Conservation (phyloP, 2,888 invertebrate species). For the Dromius quadrimaculatus region DNA sequence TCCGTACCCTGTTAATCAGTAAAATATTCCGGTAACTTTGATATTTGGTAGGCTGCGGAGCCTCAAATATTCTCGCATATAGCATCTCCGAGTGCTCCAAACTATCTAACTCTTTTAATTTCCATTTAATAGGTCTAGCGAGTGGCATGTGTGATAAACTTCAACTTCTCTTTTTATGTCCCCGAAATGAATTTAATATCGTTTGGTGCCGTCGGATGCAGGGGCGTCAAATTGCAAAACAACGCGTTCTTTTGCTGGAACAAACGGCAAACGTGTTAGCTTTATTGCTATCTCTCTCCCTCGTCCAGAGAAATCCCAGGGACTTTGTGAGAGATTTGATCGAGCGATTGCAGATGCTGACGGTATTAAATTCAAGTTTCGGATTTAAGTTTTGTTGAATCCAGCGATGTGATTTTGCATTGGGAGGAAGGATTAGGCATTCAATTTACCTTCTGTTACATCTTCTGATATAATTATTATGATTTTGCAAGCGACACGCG, state of each 20-base stretch:
- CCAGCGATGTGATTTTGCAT: conserved; percentile 13
- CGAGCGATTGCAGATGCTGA: background rate
- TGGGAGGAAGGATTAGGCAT: background rate
- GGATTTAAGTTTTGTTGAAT: conserved; percentile 13
- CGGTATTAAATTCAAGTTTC: conserved; percentile 24
- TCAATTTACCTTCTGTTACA: too few species aligned
- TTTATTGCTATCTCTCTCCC: conserved; percentile 1
- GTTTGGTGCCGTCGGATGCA: background rate
- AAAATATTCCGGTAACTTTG: too few species aligned
- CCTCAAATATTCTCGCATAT: too few species aligned
- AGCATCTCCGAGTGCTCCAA: too few species aligned
- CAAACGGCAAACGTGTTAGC: conserved; percentile 11
- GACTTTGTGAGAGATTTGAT: background rate
- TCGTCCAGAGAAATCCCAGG: conserved; percentile 5
- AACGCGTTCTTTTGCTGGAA: conserved; percentile 16
- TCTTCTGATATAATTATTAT: too few species aligned
- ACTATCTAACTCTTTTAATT: conserved; percentile 32
- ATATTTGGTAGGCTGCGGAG: too few species aligned
- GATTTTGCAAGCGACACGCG: too few species aligned
- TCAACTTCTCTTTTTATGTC: conserved; percentile 1
- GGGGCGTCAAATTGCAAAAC: conserved; percentile 28
- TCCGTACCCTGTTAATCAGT: too few species aligned
- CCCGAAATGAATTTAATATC: conserved; percentile 29
- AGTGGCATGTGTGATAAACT: conserved; percentile 15
- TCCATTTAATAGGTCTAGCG: conserved; percentile 21